These are phyloP conservation scores for Desoria tigrina DNA, from an alignment of 2,888 invertebrate genomes.

Conservation along the genomic window DNA sequence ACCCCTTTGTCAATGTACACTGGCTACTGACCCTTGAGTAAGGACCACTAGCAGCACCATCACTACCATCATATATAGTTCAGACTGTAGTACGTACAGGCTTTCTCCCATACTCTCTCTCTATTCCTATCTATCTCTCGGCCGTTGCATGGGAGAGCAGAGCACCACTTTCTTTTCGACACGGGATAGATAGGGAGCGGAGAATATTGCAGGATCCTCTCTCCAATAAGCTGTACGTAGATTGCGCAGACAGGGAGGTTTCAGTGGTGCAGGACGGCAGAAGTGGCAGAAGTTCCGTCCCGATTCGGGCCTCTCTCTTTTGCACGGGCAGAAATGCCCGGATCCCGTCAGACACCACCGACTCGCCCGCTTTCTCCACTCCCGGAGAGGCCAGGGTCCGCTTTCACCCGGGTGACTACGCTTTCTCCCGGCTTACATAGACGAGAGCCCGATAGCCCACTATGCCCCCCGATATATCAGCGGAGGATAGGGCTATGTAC, in stretches of 20 bases:
- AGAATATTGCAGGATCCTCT: slow-evolving; percentile 26
- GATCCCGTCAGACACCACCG: no score
- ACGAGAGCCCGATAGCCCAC: no score
- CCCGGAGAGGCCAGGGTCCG: neutral
- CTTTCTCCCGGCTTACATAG: slow-evolving; percentile 2
- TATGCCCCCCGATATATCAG: no score
- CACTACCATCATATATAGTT: no score
- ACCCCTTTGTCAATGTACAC: slow-evolving; percentile 8
- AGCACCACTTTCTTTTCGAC: no score
- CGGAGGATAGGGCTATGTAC: no score
- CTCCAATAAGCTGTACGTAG: slow-evolving; percentile 14
- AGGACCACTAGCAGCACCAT: slow-evolving; percentile 12
- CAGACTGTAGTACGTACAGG: no score
- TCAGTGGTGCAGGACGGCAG: slow-evolving; percentile 17
- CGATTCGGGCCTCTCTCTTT: no score
- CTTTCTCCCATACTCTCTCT: neutral
- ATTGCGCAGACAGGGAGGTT: slow-evolving; percentile 30
- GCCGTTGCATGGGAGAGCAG: neutral
- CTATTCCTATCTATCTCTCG: neutral
- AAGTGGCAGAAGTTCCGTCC: no score
- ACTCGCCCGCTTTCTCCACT: neutral
- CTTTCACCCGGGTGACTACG: neutral
- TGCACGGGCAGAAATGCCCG: no score
- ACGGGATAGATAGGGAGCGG: neutral
- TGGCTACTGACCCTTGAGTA: slow-evolving; percentile 13